phyloP scores from a whole-genome alignment of 2,888 invertebrate species.

The Alloplasta piceator region DNA sequence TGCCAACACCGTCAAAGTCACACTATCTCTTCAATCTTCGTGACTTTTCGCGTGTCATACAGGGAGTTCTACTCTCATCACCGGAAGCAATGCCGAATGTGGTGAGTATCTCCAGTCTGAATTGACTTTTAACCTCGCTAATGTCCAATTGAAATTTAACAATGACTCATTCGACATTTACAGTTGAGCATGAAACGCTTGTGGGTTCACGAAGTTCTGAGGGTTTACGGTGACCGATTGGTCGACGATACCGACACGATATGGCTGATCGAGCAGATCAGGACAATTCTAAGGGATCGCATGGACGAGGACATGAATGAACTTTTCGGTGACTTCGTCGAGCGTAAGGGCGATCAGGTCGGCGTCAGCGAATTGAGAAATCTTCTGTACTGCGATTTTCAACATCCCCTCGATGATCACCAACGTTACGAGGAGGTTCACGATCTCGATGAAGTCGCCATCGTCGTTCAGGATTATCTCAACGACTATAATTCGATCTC shows the following conservation, averaged over 20 bases:
- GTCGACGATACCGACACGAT: conserved; percentile 92
- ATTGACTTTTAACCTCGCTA: too few species aligned
- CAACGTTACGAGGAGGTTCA: conserved; percentile 91
- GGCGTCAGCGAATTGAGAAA: conserved; percentile 93
- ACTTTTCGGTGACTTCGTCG: conserved; percentile 88
- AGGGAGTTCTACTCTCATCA: conserved; percentile 92
- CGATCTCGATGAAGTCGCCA: conserved; percentile 90
- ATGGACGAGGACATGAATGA: conserved; percentile 89
- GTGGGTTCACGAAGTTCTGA: conserved; percentile 96
- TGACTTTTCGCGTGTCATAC: conserved; percentile 96
- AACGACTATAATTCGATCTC: conserved; percentile 97
- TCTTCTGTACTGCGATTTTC: conserved; percentile 97
- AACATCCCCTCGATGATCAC: conserved; percentile 95
- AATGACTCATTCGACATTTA: conserved; percentile 71
- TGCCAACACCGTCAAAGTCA: conserved; percentile 96
- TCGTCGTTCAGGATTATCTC: conserved; percentile 93
- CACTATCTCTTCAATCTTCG: conserved; percentile 97
- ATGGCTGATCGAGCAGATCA: conserved; percentile 91
- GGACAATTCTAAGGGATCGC: conserved; percentile 85
- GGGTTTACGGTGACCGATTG: conserved; percentile 96
- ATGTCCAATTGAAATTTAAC: too few species aligned
- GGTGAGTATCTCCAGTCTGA: conserved; percentile 73
- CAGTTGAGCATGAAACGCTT: conserved; percentile 93
- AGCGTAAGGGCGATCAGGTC: conserved; percentile 84
- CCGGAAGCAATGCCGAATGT: conserved; percentile 94